Evolutionary conservation across 1,140 invertebrate genomes (phyloP).

Genomic region (Drosophila subobscura): DNA sequence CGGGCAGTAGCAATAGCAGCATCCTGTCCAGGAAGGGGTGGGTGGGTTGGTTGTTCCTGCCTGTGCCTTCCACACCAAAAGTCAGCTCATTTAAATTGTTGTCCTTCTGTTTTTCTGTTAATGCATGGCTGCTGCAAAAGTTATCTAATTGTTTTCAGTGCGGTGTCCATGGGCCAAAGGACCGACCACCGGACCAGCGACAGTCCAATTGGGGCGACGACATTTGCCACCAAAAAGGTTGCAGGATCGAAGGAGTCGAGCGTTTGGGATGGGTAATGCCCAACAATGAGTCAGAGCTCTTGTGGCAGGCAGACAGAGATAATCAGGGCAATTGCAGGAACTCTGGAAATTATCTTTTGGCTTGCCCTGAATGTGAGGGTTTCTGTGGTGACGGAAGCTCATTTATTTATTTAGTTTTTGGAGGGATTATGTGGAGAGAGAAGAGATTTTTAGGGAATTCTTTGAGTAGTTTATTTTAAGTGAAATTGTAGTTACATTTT

Average conservation of each 20-base stretch:
- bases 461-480: too few species aligned
- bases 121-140: conserved; percentile 74
- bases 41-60: conserved; percentile 6
- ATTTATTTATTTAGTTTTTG: too few species aligned
- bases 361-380: too few species aligned
- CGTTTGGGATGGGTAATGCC: conserved; percentile 51
- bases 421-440: too few species aligned
- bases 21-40: conserved; percentile 10
- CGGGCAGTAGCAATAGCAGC: conserved; percentile 51
- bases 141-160: conserved; percentile 74
- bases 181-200: background rate
- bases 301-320: conserved; percentile 4
- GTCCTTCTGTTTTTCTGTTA: conserved; percentile 75
- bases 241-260: too few species aligned
- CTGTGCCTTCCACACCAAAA: background rate
- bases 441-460: too few species aligned
- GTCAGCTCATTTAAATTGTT: conserved; percentile 78
- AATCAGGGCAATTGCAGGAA: too few species aligned
- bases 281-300: conserved; percentile 53
- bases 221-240: conserved; percentile 9
- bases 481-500: too few species aligned
- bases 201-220: conserved; percentile 46
- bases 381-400: too few species aligned
- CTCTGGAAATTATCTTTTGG: too few species aligned
- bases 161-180: conserved; percentile 5